phyloP scores from a whole-genome alignment of 2,888 invertebrate species.

The Xylophagus ater region DNA sequence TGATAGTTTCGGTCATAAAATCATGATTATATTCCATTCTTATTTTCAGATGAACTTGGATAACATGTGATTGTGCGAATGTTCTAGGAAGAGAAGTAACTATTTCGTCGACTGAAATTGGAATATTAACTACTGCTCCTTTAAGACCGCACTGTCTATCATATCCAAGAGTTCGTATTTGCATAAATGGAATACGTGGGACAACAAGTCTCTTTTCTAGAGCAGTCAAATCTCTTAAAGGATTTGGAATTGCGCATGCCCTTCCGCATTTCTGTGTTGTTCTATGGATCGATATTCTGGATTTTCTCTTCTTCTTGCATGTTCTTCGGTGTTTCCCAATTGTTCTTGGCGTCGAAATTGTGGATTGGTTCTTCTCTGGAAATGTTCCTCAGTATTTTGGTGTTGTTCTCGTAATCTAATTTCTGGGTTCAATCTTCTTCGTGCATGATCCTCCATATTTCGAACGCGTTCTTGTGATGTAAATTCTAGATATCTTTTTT shows the following conservation, averaged over 20 bases:
- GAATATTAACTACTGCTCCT: slow-evolving; percentile 21
- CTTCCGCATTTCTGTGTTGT: background rate
- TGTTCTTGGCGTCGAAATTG: background rate
- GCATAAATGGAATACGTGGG: slow-evolving; percentile 18
- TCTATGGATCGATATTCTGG: background rate
- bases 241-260: slow-evolving; percentile 12
- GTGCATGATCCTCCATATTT: background rate
- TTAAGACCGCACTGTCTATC: slow-evolving; percentile 19
- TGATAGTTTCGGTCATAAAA: slow-evolving; percentile 19
- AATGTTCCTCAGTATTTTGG: background rate
- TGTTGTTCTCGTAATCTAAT: background rate
- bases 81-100: slow-evolving; percentile 15
- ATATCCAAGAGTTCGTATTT: slow-evolving; percentile 18
- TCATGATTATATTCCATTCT: slow-evolving; percentile 9
- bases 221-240: slow-evolving; percentile 15
- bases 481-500: too few relatives aligned
- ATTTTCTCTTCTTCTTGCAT: background rate
- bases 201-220: slow-evolving; percentile 18
- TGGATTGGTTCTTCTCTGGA: background rate
- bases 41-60: slow-evolving; percentile 18
- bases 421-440: background rate
- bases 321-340: background rate
- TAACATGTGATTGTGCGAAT: slow-evolving; percentile 14
- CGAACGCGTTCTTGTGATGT: background rate
- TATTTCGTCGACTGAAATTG: slow-evolving; percentile 17